A percentile compares a stretch with the other conserved stretches of the same genome.
These are phyloP conservation scores for Halocynthia aurantium DNA, from an alignment of 23 tunicate genomes.

Conservation along the genomic window DNA sequence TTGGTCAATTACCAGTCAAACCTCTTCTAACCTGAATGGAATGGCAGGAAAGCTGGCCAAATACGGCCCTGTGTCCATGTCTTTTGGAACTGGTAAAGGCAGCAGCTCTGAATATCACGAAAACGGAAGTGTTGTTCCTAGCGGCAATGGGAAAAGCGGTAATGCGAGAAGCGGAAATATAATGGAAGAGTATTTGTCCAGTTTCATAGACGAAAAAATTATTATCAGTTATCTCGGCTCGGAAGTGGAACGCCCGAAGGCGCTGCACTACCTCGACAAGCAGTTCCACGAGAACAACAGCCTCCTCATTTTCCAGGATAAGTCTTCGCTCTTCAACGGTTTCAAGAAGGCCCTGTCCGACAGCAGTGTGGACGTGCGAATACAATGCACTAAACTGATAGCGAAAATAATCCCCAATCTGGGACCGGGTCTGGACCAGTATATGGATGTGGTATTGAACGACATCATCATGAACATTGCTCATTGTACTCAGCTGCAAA, in stretches of 20 bases:
- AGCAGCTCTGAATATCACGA: constrained; percentile 16
- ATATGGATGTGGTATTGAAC: constrained; percentile 49
- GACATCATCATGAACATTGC: constrained; percentile 62
- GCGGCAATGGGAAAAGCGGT: neutral
- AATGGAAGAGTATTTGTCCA: constrained; percentile 62
- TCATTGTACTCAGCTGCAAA: constrained; percentile 32
- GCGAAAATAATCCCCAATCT: constrained; percentile 77
- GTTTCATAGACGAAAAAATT: constrained; percentile 41
- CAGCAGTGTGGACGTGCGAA: constrained; percentile 19
- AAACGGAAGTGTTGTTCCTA: neutral
- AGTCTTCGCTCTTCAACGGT: constrained; percentile 46
- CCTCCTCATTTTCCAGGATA: constrained; percentile 45
- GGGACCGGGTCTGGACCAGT: constrained; percentile 51
- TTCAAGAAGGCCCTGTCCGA: constrained; percentile 49
- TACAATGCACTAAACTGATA: constrained; percentile 58
- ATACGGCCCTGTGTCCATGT: constrained; percentile 27
- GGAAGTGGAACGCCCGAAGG: constrained; percentile 31
- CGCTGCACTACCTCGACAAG: constrained; percentile 39
- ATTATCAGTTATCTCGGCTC: constrained; percentile 26
- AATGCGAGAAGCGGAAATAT: constrained; percentile 19
- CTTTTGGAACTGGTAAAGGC: constrained; percentile 23
- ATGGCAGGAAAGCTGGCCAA: constrained; percentile 35
- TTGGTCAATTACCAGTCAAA: constrained; percentile 19
- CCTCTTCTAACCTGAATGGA: constrained; percentile 15
- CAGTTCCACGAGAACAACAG: constrained; percentile 62